A percentile compares a stretch with the other conserved stretches of the same genome.
phyloP scores from a whole-genome alignment of 2,888 invertebrate species.

The Diaphora mendica region DNA sequence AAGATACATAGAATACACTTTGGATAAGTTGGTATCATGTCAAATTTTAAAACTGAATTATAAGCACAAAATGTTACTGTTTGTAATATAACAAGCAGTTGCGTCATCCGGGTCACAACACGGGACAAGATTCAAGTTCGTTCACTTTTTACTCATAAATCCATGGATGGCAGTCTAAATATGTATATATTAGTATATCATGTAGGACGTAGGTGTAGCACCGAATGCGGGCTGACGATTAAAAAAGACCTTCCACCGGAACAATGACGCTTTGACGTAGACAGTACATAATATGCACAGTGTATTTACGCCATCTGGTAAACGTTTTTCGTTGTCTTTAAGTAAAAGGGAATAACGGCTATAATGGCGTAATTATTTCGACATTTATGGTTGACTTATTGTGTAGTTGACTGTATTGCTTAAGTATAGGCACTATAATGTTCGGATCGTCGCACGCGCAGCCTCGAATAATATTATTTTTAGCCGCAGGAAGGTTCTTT shows the following conservation, averaged over 20 bases:
- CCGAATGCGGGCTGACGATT: slow-evolving; percentile 53
- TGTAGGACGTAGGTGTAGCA: slow-evolving; percentile 14
- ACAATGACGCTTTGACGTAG: slow-evolving; percentile 65
- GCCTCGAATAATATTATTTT: slow-evolving; percentile 81
- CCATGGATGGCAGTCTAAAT: slow-evolving; percentile 32
- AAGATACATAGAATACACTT: neutral
- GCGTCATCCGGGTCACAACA: slow-evolving; percentile 62
- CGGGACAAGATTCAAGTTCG: slow-evolving; percentile 31
- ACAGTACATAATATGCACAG: slow-evolving; percentile 25
- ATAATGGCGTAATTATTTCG: slow-evolving; percentile 48
- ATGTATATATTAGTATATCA: slow-evolving; percentile 7
- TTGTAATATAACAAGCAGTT: slow-evolving; percentile 54
- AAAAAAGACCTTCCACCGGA: slow-evolving; percentile 67
- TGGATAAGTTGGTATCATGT: neutral
- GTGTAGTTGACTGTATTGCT: slow-evolving; percentile 54
- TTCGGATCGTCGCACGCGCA: slow-evolving; percentile 75
- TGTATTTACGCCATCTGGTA: slow-evolving; percentile 45
- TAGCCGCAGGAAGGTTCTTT: slow-evolving; percentile 80
- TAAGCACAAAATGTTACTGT: slow-evolving; percentile 14
- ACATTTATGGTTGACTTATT: slow-evolving; percentile 50
- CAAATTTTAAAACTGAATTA: neutral
- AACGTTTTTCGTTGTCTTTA: slow-evolving; percentile 40
- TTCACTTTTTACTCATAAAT: slow-evolving; percentile 30
- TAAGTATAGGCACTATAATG: slow-evolving; percentile 47
- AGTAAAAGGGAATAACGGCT: slow-evolving; percentile 43